Evolutionary conservation across 2,113 vertebrate genomes (phyloP).

Genomic region (Rhizomys pruinosus): DNA sequence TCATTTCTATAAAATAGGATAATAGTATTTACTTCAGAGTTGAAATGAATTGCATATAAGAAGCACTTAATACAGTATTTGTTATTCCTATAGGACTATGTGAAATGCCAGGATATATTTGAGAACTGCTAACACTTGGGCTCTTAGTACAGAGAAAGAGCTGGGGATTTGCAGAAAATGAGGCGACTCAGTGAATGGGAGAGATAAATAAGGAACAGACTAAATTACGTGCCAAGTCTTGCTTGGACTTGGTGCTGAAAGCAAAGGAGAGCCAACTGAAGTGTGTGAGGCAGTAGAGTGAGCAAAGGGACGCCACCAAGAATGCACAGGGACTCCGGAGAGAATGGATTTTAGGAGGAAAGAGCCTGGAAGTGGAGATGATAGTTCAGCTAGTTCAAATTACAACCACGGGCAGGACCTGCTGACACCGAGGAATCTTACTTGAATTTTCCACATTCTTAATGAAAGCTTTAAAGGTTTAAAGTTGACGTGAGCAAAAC

Average conservation of each 20-base stretch:
- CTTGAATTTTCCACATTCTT: neutral
- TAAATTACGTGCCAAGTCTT: neutral
- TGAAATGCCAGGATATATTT: neutral
- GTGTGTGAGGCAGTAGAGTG: neutral
- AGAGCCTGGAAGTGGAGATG: neutral
- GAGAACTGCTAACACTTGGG: neutral
- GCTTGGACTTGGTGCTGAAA: neutral
- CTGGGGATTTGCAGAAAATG: neutral
- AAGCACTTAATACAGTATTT: neutral
- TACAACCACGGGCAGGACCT: no score
- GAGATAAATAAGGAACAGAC: neutral
- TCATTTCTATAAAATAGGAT: neutral
- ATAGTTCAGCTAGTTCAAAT: neutral
- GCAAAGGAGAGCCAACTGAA: neutral
- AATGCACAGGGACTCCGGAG: neutral
- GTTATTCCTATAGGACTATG: neutral
- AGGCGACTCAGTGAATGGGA: neutral
- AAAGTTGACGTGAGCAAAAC: neutral
- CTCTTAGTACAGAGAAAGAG: neutral
- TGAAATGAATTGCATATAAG: neutral
- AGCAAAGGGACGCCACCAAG: neutral
- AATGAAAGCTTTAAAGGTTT: constrained; percentile 9
- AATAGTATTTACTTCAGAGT: constrained; percentile 9
- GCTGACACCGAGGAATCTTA: neutral
- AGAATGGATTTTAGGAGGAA: neutral